phyloP scores from a whole-genome alignment of 2,113 vertebrate species.

The Ceuthmochares aereus region DNA sequence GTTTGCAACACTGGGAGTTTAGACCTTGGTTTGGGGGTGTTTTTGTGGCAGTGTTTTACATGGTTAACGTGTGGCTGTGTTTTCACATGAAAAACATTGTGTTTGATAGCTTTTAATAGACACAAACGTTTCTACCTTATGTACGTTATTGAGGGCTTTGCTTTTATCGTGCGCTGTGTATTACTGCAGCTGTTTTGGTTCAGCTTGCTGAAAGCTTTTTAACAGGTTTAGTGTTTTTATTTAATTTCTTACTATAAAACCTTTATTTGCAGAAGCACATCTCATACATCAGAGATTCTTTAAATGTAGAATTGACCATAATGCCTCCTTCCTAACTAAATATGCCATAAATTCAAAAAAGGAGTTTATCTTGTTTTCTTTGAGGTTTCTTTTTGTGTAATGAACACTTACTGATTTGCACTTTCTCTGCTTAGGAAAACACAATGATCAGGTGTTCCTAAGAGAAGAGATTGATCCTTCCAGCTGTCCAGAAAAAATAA shows the following conservation, averaged over 20 bases:
- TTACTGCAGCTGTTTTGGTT: background rate
- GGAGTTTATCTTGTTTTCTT: background rate
- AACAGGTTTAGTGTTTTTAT: constrained; percentile 5
- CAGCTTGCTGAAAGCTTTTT: constrained; percentile 19
- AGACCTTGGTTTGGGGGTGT: background rate
- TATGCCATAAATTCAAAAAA: background rate
- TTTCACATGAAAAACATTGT: background rate
- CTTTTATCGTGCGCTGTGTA: background rate
- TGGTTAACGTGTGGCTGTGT: background rate
- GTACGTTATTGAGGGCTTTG: background rate
- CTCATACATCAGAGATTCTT: background rate
- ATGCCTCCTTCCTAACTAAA: background rate
- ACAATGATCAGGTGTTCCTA: background rate
- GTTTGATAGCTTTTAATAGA: background rate
- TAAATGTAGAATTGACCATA: background rate
- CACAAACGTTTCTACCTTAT: background rate
- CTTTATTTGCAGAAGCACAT: constrained; percentile 23
- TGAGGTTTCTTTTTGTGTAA: background rate
- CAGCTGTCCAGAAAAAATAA: background rate
- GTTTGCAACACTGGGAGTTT: background rate
- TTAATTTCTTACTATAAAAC: background rate
- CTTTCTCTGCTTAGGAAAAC: background rate
- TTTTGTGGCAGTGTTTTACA: background rate
- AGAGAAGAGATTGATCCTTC: background rate
- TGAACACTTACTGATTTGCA: background rate